phyloP scores from a whole-genome alignment of 2,888 invertebrate genomes.

The Itoplectis maculator region DNA sequence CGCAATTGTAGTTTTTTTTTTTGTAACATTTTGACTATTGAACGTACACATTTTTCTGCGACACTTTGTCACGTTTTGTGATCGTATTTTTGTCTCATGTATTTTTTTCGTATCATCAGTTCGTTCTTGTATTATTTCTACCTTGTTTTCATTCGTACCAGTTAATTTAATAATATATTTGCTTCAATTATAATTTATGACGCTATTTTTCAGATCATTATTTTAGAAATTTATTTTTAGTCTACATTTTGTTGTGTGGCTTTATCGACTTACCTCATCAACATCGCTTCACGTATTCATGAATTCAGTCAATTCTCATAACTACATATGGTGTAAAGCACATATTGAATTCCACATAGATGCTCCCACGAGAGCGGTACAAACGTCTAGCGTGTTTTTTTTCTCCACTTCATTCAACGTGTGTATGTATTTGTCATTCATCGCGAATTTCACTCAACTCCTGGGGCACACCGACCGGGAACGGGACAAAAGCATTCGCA shows the following conservation, averaged over 20 bases:
- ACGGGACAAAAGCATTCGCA: slow-evolving; percentile 68
- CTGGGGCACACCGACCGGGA: slow-evolving; percentile 27
- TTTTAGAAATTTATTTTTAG: not conserved
- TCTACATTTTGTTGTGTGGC: slow-evolving; percentile 10
- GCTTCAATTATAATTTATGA: no score
- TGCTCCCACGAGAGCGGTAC: slow-evolving; percentile 48
- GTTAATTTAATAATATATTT: not conserved
- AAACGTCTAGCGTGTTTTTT: slow-evolving; percentile 43
- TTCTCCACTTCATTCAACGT: slow-evolving; percentile 44
- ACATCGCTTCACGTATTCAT: slow-evolving; percentile 33
- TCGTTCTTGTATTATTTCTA: slow-evolving; percentile 2
- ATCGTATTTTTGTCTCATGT: slow-evolving; percentile 8
- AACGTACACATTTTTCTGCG: slow-evolving; percentile 8
- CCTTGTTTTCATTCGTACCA: not conserved
- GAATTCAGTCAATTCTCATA: slow-evolving; percentile 48
- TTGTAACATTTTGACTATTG: not conserved
- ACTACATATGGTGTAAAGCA: slow-evolving; percentile 13
- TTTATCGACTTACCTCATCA: slow-evolving; percentile 38
- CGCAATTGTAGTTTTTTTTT: slow-evolving; percentile 55
- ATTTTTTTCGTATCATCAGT: slow-evolving; percentile 1
- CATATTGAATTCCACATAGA: slow-evolving; percentile 36
- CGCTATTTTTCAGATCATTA: not conserved
- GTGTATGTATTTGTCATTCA: slow-evolving; percentile 51
- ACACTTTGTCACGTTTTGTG: slow-evolving; percentile 14
- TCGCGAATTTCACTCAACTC: slow-evolving; percentile 56